Conservation (phyloP, 2,797 vertebrate species). For the Acanthurus tractus region DNA sequence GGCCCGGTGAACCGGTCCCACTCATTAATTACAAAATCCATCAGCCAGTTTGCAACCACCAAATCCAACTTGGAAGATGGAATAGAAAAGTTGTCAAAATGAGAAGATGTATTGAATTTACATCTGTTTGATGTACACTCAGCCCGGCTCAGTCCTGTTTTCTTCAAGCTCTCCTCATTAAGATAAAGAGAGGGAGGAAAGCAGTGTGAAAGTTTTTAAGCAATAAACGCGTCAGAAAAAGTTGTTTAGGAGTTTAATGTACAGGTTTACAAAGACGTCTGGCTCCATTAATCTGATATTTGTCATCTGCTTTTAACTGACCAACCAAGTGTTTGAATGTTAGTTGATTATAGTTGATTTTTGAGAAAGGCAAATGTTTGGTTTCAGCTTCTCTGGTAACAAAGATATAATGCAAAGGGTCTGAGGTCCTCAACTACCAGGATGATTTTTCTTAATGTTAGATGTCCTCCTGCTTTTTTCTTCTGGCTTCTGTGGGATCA, state of each 20-base stretch:
- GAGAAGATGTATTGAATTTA: not conserved
- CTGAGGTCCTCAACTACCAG: too few relatives aligned
- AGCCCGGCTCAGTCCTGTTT: not conserved
- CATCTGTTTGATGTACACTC: slow-evolving; percentile 14
- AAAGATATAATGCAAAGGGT: too few relatives aligned
- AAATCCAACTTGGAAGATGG: slow-evolving; percentile 34
- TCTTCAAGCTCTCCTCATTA: not conserved
- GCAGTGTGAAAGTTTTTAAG: not conserved
- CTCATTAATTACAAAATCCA: slow-evolving; percentile 41
- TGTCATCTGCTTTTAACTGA: slow-evolving; percentile 4
- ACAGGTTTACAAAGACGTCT: not conserved
- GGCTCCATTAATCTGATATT: not conserved
- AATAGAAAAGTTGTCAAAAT: slow-evolving; percentile 18
- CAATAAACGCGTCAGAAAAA: not conserved
- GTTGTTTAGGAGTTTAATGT: not conserved
- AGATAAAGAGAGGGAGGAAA: not conserved
- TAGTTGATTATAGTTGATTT: too few relatives aligned
- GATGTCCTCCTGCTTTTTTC: not conserved
- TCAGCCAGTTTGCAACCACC: slow-evolving; percentile 25
- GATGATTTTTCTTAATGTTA: not conserved
- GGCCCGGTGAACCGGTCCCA: slow-evolving; percentile 29
- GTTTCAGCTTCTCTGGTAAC: too few relatives aligned
- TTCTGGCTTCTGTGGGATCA: not conserved
- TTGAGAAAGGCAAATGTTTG: too few relatives aligned
- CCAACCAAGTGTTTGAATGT: too few relatives aligned